Conservation (phyloP, 2,113 vertebrate species). For the Felis catus region DNA sequence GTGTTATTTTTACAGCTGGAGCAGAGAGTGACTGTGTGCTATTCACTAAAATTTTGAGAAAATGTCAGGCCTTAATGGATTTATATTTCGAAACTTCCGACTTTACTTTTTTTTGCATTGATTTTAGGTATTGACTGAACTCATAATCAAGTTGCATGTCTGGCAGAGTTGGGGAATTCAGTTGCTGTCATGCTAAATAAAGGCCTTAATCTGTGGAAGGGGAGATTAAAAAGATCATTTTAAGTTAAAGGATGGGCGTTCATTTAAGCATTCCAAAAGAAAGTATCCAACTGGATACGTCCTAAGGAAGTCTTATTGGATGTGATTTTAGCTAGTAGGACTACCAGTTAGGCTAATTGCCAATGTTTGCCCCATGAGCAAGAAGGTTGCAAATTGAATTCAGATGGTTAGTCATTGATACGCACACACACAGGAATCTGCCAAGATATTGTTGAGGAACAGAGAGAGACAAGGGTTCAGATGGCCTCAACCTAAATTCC, state of each 20-base stretch:
- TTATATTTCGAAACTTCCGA: not conserved
- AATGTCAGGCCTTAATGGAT: not conserved
- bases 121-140: not conserved
- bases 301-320: not conserved
- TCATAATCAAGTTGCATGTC: not conserved
- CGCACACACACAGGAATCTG: not conserved
- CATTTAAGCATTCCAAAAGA: not conserved
- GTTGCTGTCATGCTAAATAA: not conserved
- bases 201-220: not conserved
- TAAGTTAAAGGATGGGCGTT: not conserved
- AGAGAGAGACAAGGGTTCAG: not conserved
- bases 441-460: not conserved
- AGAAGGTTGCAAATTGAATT: not conserved
- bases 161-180: not conserved
- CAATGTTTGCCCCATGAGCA: not conserved
- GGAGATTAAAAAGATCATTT: not conserved
- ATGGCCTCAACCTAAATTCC: not conserved
- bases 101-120: not conserved
- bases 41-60: not conserved
- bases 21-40: not conserved
- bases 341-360: not conserved
- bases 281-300: not conserved
- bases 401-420: not conserved
- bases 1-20: constrained; percentile 24
- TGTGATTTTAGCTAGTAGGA: not conserved